These are phyloP conservation scores for Epinephelus coioides DNA, from an alignment of 2,797 vertebrate genomes.

Conservation along the genomic window DNA sequence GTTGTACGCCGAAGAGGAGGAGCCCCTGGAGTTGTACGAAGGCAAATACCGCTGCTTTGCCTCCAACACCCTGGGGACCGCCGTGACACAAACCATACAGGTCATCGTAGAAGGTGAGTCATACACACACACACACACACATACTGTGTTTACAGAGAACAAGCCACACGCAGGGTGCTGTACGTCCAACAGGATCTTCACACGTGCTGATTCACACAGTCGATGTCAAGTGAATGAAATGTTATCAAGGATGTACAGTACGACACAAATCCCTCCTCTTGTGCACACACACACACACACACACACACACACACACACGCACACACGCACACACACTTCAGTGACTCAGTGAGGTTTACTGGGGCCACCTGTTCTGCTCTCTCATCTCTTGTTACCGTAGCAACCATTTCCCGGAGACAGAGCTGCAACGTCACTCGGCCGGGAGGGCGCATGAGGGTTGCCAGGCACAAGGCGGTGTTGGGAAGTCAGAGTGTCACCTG, in stretches of 20 bases:
- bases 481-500: conserved; percentile 27
- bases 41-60: conserved; percentile 76
- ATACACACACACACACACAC: background rate
- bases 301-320: background rate
- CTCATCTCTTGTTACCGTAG: conserved; percentile 66
- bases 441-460: conserved; percentile 1
- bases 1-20: background rate
- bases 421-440: conserved; percentile 46
- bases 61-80: conserved; percentile 76
- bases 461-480: background rate
- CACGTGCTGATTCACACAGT: conserved; percentile 28
- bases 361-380: conserved; percentile 54
- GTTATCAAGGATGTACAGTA: conserved; percentile 11
- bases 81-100: conserved; percentile 57
- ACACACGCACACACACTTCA: conserved; percentile 25
- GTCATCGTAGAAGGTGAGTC: conserved; percentile 77
- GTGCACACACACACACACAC: background rate
- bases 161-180: background rate
- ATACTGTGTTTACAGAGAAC: too few species aligned
- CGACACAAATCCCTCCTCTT: background rate
- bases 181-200: background rate
- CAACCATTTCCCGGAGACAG: conserved; percentile 69
- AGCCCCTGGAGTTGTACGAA: conserved; percentile 36
- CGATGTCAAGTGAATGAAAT: background rate
- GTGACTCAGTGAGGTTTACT: conserved; percentile 60